A percentile compares a stretch with the other conserved stretches of the same genome.
phyloP scores from a whole-genome alignment of 2,797 vertebrate species.

The Fistularia tabacaria region DNA sequence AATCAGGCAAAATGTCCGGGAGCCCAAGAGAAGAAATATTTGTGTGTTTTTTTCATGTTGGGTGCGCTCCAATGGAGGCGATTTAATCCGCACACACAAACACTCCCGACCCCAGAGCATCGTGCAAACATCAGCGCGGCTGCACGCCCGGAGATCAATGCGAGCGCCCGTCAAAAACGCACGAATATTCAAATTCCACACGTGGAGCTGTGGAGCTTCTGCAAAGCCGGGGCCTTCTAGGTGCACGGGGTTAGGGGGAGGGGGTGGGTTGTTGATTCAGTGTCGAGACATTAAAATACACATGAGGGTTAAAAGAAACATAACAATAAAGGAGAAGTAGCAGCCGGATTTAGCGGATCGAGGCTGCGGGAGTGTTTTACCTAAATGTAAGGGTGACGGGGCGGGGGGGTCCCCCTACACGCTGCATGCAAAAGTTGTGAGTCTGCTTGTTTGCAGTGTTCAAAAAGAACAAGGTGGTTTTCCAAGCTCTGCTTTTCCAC shows the following conservation, averaged over 20 bases:
- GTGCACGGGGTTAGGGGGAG: no score
- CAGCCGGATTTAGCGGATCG: slow-evolving; percentile 9
- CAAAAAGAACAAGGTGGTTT: slow-evolving; percentile 30
- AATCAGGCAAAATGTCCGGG: no score
- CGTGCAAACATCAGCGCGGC: slow-evolving; percentile 38
- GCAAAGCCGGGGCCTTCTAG: slow-evolving; percentile 67
- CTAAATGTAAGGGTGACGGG: slow-evolving; percentile 7
- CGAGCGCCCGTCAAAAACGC: slow-evolving; percentile 12
- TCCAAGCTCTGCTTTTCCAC: background rate
- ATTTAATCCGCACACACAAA: no score
- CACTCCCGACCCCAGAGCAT: slow-evolving; percentile 10
- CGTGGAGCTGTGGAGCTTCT: slow-evolving; percentile 3
- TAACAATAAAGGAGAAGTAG: slow-evolving; percentile 17
- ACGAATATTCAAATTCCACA: background rate
- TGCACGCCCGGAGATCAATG: slow-evolving; percentile 32
- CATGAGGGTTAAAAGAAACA: slow-evolving; percentile 27
- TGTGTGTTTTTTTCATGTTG: no score
- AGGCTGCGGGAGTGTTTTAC: slow-evolving; percentile 15
- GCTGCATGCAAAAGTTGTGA: slow-evolving; percentile 47
- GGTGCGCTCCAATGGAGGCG: no score
- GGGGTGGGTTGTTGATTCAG: background rate
- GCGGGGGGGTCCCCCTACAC: slow-evolving; percentile 39
- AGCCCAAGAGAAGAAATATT: no score
- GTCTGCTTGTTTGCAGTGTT: slow-evolving; percentile 52
- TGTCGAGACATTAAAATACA: slow-evolving; percentile 1